Evolutionary conservation across 2,113 vertebrate genomes (phyloP).

Genomic region (Calyptommatus sinebrachiatus): DNA sequence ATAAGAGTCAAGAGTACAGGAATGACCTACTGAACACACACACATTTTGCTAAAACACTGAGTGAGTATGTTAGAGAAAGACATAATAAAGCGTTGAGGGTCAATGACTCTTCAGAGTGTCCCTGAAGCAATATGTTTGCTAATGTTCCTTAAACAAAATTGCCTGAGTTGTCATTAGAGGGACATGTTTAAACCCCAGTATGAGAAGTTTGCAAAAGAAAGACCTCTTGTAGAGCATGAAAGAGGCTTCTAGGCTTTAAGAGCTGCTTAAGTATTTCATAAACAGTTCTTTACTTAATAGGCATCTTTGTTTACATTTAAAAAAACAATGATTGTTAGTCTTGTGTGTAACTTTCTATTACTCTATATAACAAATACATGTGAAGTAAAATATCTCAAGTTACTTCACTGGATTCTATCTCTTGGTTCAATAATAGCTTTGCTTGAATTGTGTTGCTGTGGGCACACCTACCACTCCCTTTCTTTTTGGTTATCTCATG

Average conservation of each 20-base stretch:
- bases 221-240: constrained; percentile 16
- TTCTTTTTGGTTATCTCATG: constrained; percentile 41
- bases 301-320: constrained; percentile 42
- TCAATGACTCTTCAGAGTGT: neutral
- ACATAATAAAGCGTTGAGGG: neutral
- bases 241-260: constrained; percentile 18
- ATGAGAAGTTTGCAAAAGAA: neutral
- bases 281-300: constrained; percentile 6
- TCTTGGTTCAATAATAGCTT: constrained; percentile 43
- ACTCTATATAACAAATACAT: constrained; percentile 46
- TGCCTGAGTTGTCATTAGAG: constrained; percentile 19
- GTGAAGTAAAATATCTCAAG: constrained; percentile 31
- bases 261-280: neutral
- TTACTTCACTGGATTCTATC: constrained; percentile 38
- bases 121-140: neutral
- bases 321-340: neutral
- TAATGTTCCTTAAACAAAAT: constrained; percentile 36
- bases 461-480: neutral
- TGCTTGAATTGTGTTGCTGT: constrained; percentile 45
- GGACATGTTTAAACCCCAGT: neutral
- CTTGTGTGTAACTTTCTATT: constrained; percentile 30
- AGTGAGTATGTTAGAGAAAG: neutral
- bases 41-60: neutral
- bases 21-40: neutral
- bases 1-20: neutral